Evolutionary conservation across 1,140 invertebrate genomes (phyloP), one percentile per base, ranked within the genome.

Genomic region (Choristoneura fumiferana): DNA sequence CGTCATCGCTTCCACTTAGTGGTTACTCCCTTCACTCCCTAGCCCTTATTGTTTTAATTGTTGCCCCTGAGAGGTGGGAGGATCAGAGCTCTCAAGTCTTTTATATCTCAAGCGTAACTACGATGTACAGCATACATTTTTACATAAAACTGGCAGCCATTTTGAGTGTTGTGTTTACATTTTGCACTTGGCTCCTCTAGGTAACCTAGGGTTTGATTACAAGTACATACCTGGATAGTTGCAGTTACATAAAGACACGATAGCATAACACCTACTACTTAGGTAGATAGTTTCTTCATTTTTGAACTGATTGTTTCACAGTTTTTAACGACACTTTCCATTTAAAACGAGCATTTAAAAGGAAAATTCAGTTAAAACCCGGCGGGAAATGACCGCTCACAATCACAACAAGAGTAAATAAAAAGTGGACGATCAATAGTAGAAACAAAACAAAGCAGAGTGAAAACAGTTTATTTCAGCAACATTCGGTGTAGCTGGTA

Each of bases 1-100:
- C 67, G 69, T 77, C 76, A 79, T 82, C 66, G 71, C 67, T 76
- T 79, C 76, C 78, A 86, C 83, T 88, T 61, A 84, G 79, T 83
- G 81, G 73, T 75, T 74, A 69, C 74, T 67, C 71, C 74, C 75
- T 39, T 71, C 69, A 58, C 70, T 73, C 73, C 70, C 71, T 75
- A 62, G 14, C 71, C 79, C 80, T 85, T 74, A 78, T 57, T 78
- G 81, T 80, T 85, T 85, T 88, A 88, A 88, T 88, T 87, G 82
- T 85, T 79, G 78, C 79, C 69, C 63, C 71, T 84, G 75, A 86
- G 81, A 77, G 82, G 76, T 86, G 79, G 82, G 83, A 78, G 83
- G 78, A 76, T 78, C 78, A 73, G 68, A 71, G 67, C 78, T 71
- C 74, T 77, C 62, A 76, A 73, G 76, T 78, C 78, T 77, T 73